phyloP scores from a whole-genome alignment of 2,113 vertebrate species.

The Sylvietta virens region DNA sequence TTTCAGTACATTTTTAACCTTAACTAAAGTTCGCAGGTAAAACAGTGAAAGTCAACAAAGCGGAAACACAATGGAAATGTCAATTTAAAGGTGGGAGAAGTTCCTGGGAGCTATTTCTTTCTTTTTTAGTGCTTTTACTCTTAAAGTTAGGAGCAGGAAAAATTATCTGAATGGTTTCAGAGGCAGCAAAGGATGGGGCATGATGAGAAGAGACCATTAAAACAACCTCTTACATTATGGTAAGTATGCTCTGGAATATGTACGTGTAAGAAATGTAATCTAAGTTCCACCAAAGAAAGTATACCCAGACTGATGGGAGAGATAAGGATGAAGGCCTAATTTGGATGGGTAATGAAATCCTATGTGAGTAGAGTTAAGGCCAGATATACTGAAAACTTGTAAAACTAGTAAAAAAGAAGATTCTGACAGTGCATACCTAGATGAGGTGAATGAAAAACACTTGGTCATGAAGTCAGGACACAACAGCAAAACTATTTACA shows the following conservation, averaged over 20 bases:
- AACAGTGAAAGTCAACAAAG: background rate
- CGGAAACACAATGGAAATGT: background rate
- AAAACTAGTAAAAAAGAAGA: background rate
- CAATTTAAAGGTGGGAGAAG: background rate
- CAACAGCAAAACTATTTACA: background rate
- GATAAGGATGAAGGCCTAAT: background rate
- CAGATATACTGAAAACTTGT: background rate
- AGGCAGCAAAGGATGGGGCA: background rate
- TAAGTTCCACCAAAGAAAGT: background rate
- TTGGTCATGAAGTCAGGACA: background rate
- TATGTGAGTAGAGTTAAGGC: background rate
- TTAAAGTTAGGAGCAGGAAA: background rate
- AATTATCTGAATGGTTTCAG: background rate
- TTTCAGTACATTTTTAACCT: background rate
- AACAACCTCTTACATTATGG: background rate
- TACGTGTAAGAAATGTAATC: rapidly evolving
- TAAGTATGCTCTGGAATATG: background rate
- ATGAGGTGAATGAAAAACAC: background rate
- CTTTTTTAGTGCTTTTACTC: background rate
- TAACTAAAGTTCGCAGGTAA: background rate
- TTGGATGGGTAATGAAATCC: background rate
- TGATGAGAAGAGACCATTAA: background rate
- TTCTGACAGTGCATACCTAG: background rate
- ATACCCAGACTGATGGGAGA: background rate
- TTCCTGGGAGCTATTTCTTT: background rate